Evolutionary conservation across 2,113 vertebrate species (phyloP).

Genomic region (Sorex fumeus): DNA sequence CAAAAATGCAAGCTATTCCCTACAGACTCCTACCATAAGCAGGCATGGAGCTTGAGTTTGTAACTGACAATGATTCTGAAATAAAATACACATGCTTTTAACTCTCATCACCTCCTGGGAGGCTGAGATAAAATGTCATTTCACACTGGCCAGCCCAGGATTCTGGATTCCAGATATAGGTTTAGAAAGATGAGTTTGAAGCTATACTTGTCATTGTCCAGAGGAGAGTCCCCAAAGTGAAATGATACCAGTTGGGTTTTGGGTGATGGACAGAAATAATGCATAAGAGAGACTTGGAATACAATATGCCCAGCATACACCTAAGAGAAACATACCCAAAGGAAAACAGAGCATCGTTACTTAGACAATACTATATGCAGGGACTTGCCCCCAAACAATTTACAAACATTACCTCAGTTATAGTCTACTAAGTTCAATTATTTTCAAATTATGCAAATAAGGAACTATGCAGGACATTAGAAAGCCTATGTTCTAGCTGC

Average conservation of each 20-base stretch:
- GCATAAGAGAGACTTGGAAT: not conserved
- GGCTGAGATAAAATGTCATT: constrained; percentile 13
- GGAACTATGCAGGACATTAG: not conserved
- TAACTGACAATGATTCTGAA: constrained; percentile 11
- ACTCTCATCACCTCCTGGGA: not conserved
- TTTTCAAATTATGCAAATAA: not conserved
- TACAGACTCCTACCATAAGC: not conserved
- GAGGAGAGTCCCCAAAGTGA: not conserved
- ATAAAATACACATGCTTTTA: constrained; percentile 13
- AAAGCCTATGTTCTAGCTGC: not conserved
- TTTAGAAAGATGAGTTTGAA: constrained; percentile 17
- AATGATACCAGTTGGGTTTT: not conserved
- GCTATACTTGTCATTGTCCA: not conserved
- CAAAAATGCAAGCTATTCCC: constrained; percentile 15
- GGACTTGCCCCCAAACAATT: not conserved
- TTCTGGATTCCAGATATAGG: not conserved
- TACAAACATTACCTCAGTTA: not conserved
- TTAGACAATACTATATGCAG: not conserved
- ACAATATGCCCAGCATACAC: not conserved
- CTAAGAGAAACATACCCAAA: not conserved
- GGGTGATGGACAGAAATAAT: not conserved
- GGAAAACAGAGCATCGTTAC: not conserved
- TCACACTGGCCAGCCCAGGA: not conserved
- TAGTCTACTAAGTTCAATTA: not conserved
- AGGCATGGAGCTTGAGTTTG: not conserved